Evolutionary conservation across 2,797 vertebrate genomes (phyloP).

Genomic region (Rousettus madagascariensis): DNA sequence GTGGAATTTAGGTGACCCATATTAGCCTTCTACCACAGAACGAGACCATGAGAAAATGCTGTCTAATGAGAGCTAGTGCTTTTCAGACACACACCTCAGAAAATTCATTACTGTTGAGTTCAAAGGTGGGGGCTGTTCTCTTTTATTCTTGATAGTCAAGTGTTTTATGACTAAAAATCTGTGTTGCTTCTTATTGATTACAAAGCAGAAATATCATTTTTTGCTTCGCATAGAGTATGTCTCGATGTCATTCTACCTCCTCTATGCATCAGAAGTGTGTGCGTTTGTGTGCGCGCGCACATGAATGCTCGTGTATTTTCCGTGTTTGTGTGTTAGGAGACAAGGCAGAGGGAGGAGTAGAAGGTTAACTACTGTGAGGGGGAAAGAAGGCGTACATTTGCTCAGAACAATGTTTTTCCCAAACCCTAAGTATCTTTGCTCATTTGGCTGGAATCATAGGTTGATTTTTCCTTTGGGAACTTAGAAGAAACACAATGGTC

Average conservation of each 20-base stretch:
- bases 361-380: not conserved
- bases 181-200: not conserved
- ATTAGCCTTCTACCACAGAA: not conserved
- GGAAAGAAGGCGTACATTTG: not conserved
- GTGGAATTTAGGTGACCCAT: conserved; percentile 10
- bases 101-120: not conserved
- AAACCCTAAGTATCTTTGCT: not conserved
- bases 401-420: not conserved
- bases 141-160: not conserved
- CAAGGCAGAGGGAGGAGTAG: not conserved
- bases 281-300: not conserved
- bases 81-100: not conserved
- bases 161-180: not conserved
- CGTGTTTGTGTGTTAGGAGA: not conserved
- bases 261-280: not conserved
- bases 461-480: not conserved
- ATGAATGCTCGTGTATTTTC: not conserved
- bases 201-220: not conserved
- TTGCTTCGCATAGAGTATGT: not conserved
- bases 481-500: not conserved
- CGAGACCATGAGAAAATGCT: not conserved
- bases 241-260: not conserved
- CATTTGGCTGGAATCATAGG: not conserved
- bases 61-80: not conserved
- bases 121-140: not conserved